Conservation (phyloP, 2,797 vertebrate genomes). For the Morelia viridis region DNA sequence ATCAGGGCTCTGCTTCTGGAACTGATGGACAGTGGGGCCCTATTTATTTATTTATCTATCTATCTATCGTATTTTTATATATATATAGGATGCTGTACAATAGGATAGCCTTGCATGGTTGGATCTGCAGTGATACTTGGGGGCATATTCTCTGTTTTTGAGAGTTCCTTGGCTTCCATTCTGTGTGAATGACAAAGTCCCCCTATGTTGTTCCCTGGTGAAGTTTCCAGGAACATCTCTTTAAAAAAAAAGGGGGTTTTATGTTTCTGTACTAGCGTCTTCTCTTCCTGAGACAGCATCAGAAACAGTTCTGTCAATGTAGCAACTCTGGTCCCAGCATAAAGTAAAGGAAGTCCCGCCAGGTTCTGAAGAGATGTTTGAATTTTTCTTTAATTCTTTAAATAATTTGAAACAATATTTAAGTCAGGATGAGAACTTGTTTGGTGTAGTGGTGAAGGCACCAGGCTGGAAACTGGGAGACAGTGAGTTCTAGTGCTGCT, state of each 20-base stretch:
- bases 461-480: neutral
- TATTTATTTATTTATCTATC: neutral
- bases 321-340: neutral
- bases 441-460: neutral
- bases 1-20: too few species aligned
- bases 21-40: neutral
- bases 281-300: neutral
- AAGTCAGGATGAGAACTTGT: neutral
- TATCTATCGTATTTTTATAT: too few species aligned
- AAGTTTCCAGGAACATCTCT: neutral
- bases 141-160: neutral
- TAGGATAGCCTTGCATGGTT: neutral
- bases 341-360: neutral
- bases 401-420: neutral
- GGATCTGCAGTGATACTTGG: neutral
- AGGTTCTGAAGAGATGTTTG: neutral
- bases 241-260: neutral
- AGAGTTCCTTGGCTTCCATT: neutral
- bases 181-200: neutral
- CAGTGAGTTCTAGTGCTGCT: neutral
- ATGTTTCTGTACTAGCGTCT: neutral
- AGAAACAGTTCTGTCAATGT: neutral
- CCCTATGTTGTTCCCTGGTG: neutral
- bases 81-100: too few species aligned
- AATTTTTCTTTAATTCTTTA: neutral